Percentiles rank a stretch among this genome's conserved stretches.
phyloP scores from a whole-genome alignment of 2,113 vertebrate genomes.

The Lipotes vexillifer region DNA sequence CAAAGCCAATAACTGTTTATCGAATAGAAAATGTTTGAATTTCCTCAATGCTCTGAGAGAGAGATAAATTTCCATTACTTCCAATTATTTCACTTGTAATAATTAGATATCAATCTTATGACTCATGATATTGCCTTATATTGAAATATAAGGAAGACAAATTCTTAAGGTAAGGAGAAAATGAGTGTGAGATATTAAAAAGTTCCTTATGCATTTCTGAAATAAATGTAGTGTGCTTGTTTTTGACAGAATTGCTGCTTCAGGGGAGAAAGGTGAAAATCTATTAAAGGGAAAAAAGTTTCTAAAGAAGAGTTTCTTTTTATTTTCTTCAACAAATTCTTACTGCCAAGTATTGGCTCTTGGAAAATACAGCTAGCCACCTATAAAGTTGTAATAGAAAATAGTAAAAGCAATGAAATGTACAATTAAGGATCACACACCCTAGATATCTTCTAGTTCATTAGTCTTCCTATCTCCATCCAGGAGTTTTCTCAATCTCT shows the following conservation, averaged over 20 bases:
- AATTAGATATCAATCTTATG: slow-evolving; percentile 69
- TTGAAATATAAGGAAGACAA: slow-evolving; percentile 70
- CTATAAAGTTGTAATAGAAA: slow-evolving; percentile 70
- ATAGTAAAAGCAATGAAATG: slow-evolving; percentile 75
- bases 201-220: slow-evolving; percentile 46
- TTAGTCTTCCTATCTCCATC: slow-evolving; percentile 59
- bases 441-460: slow-evolving; percentile 69
- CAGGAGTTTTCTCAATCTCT: slow-evolving; percentile 57
- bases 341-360: slow-evolving; percentile 29
- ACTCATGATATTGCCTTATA: slow-evolving; percentile 65
- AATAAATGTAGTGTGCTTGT: slow-evolving; percentile 58
- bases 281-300: slow-evolving; percentile 52
- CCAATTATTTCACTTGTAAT: slow-evolving; percentile 71
- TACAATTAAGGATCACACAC: slow-evolving; percentile 74
- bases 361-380: slow-evolving; percentile 55
- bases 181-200: slow-evolving; percentile 59
- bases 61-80: slow-evolving; percentile 55
- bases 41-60: slow-evolving; percentile 44
- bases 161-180: slow-evolving; percentile 34
- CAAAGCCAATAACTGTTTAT: slow-evolving; percentile 55
- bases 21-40: slow-evolving; percentile 34
- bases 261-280: slow-evolving; percentile 9
- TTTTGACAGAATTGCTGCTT: slow-evolving; percentile 51
- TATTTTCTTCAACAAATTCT: slow-evolving; percentile 62
- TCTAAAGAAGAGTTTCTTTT: slow-evolving; percentile 58